Evolutionary conservation across 2,888 invertebrate species (phyloP), one percentile per base, ranked within the genome.

Genomic region (Cerastoderma edule): DNA sequence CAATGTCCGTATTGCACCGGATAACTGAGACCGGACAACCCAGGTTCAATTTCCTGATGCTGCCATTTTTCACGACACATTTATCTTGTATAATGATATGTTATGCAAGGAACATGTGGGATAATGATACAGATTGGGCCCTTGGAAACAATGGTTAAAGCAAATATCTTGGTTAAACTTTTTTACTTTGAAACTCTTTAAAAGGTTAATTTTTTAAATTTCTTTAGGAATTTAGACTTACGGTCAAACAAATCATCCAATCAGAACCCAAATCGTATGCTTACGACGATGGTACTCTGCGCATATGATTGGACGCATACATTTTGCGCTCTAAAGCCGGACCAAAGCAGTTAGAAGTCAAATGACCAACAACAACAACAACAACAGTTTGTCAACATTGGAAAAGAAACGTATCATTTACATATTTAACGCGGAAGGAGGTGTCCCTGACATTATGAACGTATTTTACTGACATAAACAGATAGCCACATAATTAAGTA

Each of bases 261-360:
- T 56, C 56, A 56, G 19, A 32, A 30, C 3, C 5, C 27, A 30
- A 56, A 32, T 56, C 56, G 56, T 56, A 56, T 56, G 32, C 56
- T 54, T 32, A 28, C 5, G 3, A 32, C 5, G 4, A n/a, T 56
- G 56, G 56, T 56, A 30, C 56, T 27, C 56, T 8, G 56, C 56
- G 32, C 13, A 16, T 13, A n/a, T 6, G 19, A 32, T n/a, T 56
- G 10, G 19, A 28, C 32, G 1, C 2, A 32, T n/a, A 32, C 22
- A 24, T 13, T 3, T 2, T 13, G 53, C 24, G 22, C 53, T 22
- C 1, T 53, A 53, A 24, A 53, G 13, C 13, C 5, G 3, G 13
- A 4, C 10, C 50, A n/a, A n/a, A n/a, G 22, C 22, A 13, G 53
- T 24, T 27, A 53, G 24, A 2, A 53, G 24, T n/a, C 5, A 24